Evolutionary conservation across 2,113 vertebrate species (phyloP).

Genomic region (Eidolon helvum): DNA sequence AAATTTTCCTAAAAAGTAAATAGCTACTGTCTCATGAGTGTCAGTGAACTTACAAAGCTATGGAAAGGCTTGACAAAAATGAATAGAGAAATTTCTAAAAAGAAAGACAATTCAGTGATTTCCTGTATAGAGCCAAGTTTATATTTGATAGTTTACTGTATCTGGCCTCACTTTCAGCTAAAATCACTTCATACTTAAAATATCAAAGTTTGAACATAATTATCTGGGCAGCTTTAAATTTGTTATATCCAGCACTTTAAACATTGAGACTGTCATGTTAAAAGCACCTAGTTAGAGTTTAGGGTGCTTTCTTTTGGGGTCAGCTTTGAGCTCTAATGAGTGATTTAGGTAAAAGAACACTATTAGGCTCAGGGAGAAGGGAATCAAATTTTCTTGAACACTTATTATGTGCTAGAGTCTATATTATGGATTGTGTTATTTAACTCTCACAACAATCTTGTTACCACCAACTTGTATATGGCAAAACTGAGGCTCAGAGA

Average conservation of each 20-base stretch:
- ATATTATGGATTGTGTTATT: background rate
- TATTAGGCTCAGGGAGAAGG: background rate
- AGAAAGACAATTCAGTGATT: constrained; percentile 14
- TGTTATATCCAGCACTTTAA: background rate
- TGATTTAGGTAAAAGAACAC: background rate
- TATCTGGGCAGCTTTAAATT: constrained; percentile 16
- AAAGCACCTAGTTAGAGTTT: background rate
- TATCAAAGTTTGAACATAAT: constrained; percentile 8
- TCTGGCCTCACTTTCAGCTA: background rate
- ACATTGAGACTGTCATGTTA: background rate
- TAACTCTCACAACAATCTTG: background rate
- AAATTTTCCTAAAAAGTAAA: constrained; percentile 10
- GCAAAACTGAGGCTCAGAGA: constrained; percentile 9
- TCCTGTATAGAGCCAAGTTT: background rate
- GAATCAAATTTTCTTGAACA: background rate
- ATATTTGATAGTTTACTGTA: background rate
- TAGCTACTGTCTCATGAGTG: background rate
- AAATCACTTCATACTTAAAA: background rate
- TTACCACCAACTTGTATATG: background rate
- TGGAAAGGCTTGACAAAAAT: constrained; percentile 22
- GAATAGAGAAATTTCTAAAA: background rate
- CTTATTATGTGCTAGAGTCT: background rate
- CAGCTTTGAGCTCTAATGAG: background rate
- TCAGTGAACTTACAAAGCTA: background rate
- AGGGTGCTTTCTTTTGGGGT: background rate